Evolutionary conservation across 2,888 invertebrate genomes (phyloP).

Genomic region (Megamerina dolium): DNA sequence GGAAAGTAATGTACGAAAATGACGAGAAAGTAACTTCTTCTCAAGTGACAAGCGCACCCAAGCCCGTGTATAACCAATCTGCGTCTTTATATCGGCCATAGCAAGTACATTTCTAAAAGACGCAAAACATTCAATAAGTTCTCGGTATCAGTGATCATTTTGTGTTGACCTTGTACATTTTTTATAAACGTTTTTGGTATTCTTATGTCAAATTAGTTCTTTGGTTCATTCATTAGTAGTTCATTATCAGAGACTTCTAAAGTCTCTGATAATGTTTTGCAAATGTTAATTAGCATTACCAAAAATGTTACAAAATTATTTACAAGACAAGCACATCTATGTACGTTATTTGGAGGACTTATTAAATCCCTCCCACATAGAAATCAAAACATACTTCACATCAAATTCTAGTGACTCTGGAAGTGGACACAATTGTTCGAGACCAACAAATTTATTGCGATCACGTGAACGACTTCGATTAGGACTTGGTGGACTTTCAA

Average conservation of each 20-base stretch:
- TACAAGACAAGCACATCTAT: too few relatives aligned
- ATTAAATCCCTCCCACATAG: not conserved
- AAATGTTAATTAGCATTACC: too few relatives aligned
- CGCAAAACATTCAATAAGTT: too few relatives aligned
- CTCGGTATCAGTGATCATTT: too few relatives aligned
- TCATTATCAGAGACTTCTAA: too few relatives aligned
- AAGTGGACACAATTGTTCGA: slow-evolving; percentile 53
- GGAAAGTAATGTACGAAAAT: slow-evolving; percentile 78
- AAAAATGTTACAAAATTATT: too few relatives aligned
- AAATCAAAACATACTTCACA: slow-evolving; percentile 60
- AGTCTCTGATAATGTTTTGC: too few relatives aligned
- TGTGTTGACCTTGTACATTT: too few relatives aligned
- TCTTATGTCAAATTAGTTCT: too few relatives aligned
- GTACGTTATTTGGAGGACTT: too few relatives aligned
- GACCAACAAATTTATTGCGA: slow-evolving; percentile 49
- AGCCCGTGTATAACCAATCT: slow-evolving; percentile 91
- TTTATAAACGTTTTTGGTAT: too few relatives aligned
- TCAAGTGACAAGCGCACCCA: slow-evolving; percentile 95
- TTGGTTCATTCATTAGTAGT: too few relatives aligned
- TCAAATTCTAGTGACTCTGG: slow-evolving; percentile 84
- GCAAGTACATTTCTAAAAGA: slow-evolving; percentile 73
- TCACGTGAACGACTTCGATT: slow-evolving; percentile 49
- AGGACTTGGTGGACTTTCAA: slow-evolving; percentile 53
- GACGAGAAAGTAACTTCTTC: slow-evolving; percentile 90
- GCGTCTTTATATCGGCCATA: slow-evolving; percentile 97